Percentiles rank a stretch among this genome's conserved stretches.
phyloP scores from a whole-genome alignment of 2,888 invertebrate species.

The Ichneumon xanthorius region DNA sequence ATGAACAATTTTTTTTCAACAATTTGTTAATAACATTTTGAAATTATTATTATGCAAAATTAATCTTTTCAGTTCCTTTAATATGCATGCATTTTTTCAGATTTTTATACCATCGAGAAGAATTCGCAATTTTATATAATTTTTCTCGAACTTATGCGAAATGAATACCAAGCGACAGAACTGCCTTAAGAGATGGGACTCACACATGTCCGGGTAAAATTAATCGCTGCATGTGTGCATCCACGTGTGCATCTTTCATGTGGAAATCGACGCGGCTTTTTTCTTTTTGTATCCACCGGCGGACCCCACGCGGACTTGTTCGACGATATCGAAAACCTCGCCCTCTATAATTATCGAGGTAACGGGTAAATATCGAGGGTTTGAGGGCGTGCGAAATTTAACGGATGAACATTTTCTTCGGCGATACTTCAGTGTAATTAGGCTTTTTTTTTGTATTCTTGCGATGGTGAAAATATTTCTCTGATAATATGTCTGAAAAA shows the following conservation, averaged over 20 bases:
- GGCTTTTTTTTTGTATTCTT: background rate
- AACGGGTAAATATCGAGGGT: background rate
- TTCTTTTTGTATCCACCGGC: constrained; percentile 15
- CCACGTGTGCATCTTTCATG: constrained; percentile 32
- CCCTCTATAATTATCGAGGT: background rate
- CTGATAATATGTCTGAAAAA: too few species aligned
- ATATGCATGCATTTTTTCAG: too few species aligned
- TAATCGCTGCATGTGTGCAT: constrained; percentile 42
- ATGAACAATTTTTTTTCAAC: too few species aligned
- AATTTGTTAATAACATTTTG: too few species aligned
- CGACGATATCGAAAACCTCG: background rate
- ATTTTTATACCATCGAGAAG: too few species aligned
- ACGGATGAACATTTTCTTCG: background rate
- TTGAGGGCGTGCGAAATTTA: background rate
- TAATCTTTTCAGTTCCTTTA: too few species aligned
- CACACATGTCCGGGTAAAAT: constrained; percentile 30
- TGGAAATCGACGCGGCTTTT: background rate
- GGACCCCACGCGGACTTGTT: constrained; percentile 3
- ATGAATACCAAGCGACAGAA: too few species aligned
- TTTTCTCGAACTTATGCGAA: too few species aligned
- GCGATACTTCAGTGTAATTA: background rate
- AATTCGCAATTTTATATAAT: too few species aligned
- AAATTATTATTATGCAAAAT: too few species aligned
- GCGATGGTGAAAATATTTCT: too few species aligned
- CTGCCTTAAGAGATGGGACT: constrained; percentile 6